These are phyloP conservation scores for Troilus luridus DNA, from an alignment of 2,888 invertebrate genomes.

Conservation along the genomic window DNA sequence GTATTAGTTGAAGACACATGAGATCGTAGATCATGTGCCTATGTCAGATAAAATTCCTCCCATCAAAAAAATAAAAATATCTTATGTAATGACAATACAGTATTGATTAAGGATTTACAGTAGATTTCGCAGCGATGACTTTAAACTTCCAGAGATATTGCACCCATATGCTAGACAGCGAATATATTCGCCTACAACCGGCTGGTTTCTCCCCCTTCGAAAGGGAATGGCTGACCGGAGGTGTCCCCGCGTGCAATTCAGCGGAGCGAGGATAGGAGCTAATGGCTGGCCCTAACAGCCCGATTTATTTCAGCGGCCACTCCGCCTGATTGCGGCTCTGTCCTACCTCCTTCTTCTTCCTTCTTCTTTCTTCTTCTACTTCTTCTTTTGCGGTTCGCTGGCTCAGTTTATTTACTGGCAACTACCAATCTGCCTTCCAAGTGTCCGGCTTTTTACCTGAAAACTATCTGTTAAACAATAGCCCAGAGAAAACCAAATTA, in stretches of 20 bases:
- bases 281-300: neutral
- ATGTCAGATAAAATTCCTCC: too few species aligned
- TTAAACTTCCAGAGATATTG: neutral
- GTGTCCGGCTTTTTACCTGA: neutral
- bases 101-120: too few species aligned
- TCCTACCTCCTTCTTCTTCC: neutral
- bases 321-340: constrained; percentile 6
- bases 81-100: too few species aligned
- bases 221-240: constrained; percentile 10
- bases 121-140: neutral
- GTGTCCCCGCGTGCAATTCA: neutral
- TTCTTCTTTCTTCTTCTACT: neutral
- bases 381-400: neutral
- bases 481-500: too few species aligned
- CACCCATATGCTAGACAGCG: neutral
- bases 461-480: neutral
- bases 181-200: neutral
- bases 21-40: too few species aligned
- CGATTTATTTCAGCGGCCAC: constrained; percentile 15
- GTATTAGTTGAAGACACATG: too few species aligned
- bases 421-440: neutral
- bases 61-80: too few species aligned
- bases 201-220: neutral
- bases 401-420: neutral
- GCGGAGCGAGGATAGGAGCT: constrained; percentile 3